Percentiles rank a stretch among this genome's conserved stretches.
phyloP scores from a whole-genome alignment of 2,113 vertebrate genomes.

The Meles meles region DNA sequence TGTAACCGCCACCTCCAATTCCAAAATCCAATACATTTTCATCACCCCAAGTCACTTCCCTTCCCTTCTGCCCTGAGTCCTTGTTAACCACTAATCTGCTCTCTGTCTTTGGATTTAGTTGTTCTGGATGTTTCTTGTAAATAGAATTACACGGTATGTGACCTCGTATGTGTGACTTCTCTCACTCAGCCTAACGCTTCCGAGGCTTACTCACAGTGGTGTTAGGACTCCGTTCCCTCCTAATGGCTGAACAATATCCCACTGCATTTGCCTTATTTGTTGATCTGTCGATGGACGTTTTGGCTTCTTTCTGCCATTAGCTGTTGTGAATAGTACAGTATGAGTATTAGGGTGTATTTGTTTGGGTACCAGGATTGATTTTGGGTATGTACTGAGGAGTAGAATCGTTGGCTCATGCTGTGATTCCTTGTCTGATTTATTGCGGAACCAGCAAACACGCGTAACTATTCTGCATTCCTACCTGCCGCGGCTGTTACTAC shows the following conservation, averaged over 20 bases:
- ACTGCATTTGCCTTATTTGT: not conserved
- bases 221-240: not conserved
- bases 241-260: not conserved
- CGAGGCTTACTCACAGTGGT: not conserved
- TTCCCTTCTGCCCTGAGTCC: not conserved
- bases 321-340: not conserved
- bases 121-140: not conserved
- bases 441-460: not conserved
- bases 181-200: not conserved
- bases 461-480: not conserved
- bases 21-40: not conserved
- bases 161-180: not conserved
- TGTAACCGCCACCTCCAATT: not conserved
- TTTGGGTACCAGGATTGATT: not conserved
- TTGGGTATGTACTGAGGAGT: not conserved
- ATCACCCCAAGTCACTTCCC: not conserved
- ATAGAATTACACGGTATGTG: not conserved
- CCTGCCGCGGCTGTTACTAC: not conserved
- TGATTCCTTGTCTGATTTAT: not conserved
- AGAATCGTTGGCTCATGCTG: not conserved
- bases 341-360: not conserved
- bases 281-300: not conserved
- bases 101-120: not conserved
- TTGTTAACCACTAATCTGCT: not conserved
- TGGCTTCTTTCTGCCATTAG: not conserved